A percentile compares a stretch with the other conserved stretches of the same genome.
Evolutionary conservation across 1,140 invertebrate species (phyloP).

Genomic region (Scaptomyza hsui): DNA sequence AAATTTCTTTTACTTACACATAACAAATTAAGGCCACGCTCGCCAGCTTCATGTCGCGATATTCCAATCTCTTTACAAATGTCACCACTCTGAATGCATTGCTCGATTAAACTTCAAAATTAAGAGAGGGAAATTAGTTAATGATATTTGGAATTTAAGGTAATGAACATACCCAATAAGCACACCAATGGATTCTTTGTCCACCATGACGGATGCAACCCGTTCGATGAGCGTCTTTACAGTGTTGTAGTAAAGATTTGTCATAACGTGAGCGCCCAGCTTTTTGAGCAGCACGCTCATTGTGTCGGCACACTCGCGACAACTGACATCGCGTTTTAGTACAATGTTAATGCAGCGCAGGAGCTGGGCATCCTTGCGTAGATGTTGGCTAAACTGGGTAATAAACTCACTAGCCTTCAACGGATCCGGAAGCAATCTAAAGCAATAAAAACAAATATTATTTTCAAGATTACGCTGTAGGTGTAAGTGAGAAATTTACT

Average conservation of each 20-base stretch:
- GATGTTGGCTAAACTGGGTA: conserved; percentile 93
- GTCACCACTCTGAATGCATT: conserved; percentile 76
- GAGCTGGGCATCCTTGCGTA: conserved; percentile 91
- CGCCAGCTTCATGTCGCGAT: conserved; percentile 91
- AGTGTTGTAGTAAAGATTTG: conserved; percentile 97
- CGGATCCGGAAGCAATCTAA: conserved; percentile 91
- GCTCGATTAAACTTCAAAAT: conserved; percentile 67
- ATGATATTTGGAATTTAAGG: neutral
- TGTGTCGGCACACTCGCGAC: conserved; percentile 94
- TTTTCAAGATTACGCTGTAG: neutral
- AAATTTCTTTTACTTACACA: conserved; percentile 85
- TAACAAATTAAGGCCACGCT: conserved; percentile 92
- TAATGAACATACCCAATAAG: conserved; percentile 87
- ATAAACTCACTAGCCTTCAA: conserved; percentile 96
- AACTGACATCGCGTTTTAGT: conserved; percentile 93
- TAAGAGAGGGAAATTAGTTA: conserved; percentile 6
- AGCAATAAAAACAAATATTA: conserved; percentile 4
- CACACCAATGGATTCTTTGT: conserved; percentile 92
- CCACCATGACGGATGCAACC: conserved; percentile 97
- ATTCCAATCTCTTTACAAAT: conserved; percentile 89
- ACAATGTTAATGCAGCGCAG: conserved; percentile 93
- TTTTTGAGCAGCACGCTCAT: conserved; percentile 94
- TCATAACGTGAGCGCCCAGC: conserved; percentile 96
- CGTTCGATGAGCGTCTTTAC: conserved; percentile 97
- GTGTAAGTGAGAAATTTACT: conserved; percentile 41